Evolutionary conservation across 2,797 vertebrate genomes (phyloP), one percentile per base, ranked within the genome.

Genomic region (Centropyge bicolor): DNA sequence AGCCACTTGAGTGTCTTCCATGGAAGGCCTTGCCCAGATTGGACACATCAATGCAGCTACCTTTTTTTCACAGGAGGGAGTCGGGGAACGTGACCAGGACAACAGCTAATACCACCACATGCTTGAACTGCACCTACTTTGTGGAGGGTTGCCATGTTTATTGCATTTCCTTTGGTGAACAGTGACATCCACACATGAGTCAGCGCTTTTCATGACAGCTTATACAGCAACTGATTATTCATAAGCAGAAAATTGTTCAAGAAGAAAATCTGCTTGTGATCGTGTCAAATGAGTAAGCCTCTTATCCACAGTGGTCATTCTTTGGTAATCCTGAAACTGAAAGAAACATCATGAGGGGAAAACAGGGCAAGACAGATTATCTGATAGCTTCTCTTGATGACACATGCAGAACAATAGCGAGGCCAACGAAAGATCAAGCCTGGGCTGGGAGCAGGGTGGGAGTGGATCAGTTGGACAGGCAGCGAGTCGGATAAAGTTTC

Each of bases 261-360:
- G 16, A n/a, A 24, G 24, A 62, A 74, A 68, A 20, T 20, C 46
- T 35, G 9, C 24, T 40, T 11, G 6, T 5, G 16, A 73, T 63
- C 36, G n/a, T 49, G n/a, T 46, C 22, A 73, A 52, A 75, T 45
- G 4, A 59, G 51, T 64, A 22, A 60, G 6, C 12, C 17, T 27
- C 8, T 20, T 19, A 17, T 24, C 11, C 8, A n/a, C 14, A 35
- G 7, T 22, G 16, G n/a, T 35, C 40, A 38, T 8, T 10, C 36
- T 64, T n/a, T 64, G 17, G 35, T 70, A 1, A 73, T 49, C 56
- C 14, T 56, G 48, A 70, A 81, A 78, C 38, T 49, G 20, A 64
- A 27, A 70, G 8, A 45, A 38, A 46, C 24, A 62, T 11, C 22
- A 10, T 46, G 35, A 67, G 70, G 10, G 24, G 48, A 11, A 52